phyloP scores from a whole-genome alignment of 1,140 invertebrate species.

The Mercenaria mercenaria region DNA sequence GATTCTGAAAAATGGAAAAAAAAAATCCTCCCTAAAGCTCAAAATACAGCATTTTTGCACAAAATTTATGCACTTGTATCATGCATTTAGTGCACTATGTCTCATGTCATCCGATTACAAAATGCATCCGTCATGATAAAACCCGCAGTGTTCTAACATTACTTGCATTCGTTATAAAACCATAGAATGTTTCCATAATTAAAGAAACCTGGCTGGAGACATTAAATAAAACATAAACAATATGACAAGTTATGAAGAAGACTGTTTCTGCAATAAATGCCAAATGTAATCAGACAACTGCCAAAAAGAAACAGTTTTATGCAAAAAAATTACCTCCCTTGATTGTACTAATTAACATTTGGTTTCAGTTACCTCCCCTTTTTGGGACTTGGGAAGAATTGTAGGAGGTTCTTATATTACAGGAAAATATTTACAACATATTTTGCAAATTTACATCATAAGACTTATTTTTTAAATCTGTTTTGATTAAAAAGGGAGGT shows the following conservation, averaged over 20 bases:
- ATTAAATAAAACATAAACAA: slow-evolving; percentile 15
- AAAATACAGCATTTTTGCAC: neutral
- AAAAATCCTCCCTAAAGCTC: neutral
- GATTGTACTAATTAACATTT: too few species aligned
- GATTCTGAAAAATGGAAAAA: neutral
- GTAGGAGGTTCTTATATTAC: too few species aligned
- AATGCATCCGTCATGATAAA: slow-evolving; percentile 8
- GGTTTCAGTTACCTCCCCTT: too few species aligned
- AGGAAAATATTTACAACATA: too few species aligned
- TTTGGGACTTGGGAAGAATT: too few species aligned
- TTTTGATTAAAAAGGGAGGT: too few species aligned
- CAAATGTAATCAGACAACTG: neutral
- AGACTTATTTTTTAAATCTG: too few species aligned
- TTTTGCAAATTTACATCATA: too few species aligned
- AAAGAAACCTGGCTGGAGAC: neutral
- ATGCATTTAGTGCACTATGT: neutral
- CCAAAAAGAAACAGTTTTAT: too few species aligned
- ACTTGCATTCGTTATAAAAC: slow-evolving; percentile 3
- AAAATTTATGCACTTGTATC: neutral
- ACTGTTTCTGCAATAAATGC: neutral
- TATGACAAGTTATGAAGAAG: neutral
- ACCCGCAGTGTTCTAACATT: neutral
- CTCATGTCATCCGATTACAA: neutral
- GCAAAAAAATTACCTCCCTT: slow-evolving; percentile 1
- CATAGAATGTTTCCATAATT: neutral